A percentile compares a stretch with the other conserved stretches of the same genome.
phyloP scores from a whole-genome alignment of 2,888 invertebrate genomes.

The Tetramorium bicarinatum region DNA sequence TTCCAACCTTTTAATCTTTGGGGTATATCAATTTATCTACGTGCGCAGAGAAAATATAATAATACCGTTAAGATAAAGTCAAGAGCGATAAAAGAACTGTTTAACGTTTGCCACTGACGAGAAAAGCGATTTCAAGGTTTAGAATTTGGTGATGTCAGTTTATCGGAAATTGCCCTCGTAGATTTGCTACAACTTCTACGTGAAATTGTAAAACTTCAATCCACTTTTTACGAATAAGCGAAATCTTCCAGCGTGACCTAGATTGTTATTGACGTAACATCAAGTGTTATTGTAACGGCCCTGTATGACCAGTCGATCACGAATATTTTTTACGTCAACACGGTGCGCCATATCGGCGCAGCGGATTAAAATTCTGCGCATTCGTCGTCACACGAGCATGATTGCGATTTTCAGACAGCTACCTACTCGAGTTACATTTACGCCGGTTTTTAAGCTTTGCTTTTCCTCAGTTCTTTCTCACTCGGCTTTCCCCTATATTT shows the following conservation, averaged over 20 bases:
- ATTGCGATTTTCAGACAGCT: constrained; percentile 49
- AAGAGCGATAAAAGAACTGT: neutral
- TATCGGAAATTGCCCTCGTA: constrained; percentile 44
- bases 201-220: constrained; percentile 54
- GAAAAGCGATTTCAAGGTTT: constrained; percentile 32
- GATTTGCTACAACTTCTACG: constrained; percentile 33
- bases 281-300: constrained; percentile 49
- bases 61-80: constrained; percentile 4
- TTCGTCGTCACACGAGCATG: constrained; percentile 36
- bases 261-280: constrained; percentile 56
- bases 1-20: neutral
- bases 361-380: constrained; percentile 42
- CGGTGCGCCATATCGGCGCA: constrained; percentile 8
- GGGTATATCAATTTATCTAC: neutral
- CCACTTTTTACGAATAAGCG: constrained; percentile 47
- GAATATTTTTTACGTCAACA: constrained; percentile 55
- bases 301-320: constrained; percentile 44
- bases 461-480: neutral
- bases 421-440: neutral
- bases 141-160: constrained; percentile 34
- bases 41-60: neutral
- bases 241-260: constrained; percentile 50
- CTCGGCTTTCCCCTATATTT: neutral
- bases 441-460: neutral
- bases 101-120: neutral